Evolutionary conservation across 2,888 invertebrate species (phyloP), one percentile per base, ranked within the genome.

Genomic region (Tetrapedia diversipes): DNA sequence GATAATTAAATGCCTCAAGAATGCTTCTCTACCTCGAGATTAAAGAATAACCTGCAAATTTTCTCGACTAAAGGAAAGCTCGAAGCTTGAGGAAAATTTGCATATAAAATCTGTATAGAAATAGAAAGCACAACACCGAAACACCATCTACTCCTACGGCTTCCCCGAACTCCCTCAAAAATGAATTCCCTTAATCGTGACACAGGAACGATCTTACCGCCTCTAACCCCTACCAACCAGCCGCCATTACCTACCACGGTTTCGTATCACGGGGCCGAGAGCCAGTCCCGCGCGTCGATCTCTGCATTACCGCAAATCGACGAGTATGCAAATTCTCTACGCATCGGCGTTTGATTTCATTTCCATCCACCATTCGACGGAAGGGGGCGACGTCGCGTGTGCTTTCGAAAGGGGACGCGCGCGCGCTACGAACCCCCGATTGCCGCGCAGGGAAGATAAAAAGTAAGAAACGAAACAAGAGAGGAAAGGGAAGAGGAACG

Each of bases 261-360:
- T 59, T 53, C 64, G 8, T 32, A 19, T 34, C 47, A 24, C 32
- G 32, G 16, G 14, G 4, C 4, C 16, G 6, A 41, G n/a, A 22
- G 64, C n/a, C n/a, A n/a, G 47, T 72, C 43, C 60, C 8, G 4
- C 8, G 39, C 41, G 66, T 73, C 72, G 24, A 66, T 72, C 61
- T 34, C 34, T 39, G 65, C 22, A 49, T 73, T 43, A 37, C 53
- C 47, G 65, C 41, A 60, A 61, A 76, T 71, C 75, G 57, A 60
- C 39, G 45, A 72, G 49, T 41, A 75, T 41, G 60, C 37, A 65
- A 72, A 72, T 75, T 65, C 39, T n/a, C 47, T n/a, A 14, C 24
- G 32, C 53, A 41, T 54, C 59, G 41, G 34, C 41, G 66, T 76
- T 76, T 72, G 37, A 76, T 65, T 76, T 32, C 64, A 65, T 70